phyloP scores from a whole-genome alignment of 2,888 invertebrate genomes.

The Aphidoletes aphidimyza region DNA sequence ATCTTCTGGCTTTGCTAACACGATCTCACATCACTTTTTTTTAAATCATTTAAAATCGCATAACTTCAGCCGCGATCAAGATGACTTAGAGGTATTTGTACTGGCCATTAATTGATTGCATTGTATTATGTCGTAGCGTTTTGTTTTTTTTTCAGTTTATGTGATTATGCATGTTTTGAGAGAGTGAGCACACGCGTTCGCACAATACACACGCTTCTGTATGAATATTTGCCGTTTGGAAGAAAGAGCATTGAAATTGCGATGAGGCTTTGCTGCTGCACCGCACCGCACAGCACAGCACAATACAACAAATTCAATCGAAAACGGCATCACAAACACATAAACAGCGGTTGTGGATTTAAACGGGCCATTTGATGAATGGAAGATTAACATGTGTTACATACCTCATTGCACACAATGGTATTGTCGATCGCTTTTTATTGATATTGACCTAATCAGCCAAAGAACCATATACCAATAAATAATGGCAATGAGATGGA shows the following conservation, averaged over 20 bases:
- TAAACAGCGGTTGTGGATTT: not conserved
- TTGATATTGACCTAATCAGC: constrained; percentile 51
- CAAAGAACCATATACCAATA: constrained; percentile 44
- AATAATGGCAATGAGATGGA: constrained; percentile 10
- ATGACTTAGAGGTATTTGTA: constrained; percentile 7
- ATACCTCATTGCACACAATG: constrained; percentile 51
- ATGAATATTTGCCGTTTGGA: not conserved
- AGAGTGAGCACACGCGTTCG: not conserved
- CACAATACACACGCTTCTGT: not conserved
- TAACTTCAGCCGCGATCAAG: constrained; percentile 15
- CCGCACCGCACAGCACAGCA: too few relatives aligned
- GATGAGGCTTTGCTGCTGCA: too few relatives aligned
- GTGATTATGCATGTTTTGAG: constrained; percentile 44
- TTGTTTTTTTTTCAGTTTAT: not conserved
- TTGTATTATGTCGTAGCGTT: constrained; percentile 46
- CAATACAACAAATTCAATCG: not conserved
- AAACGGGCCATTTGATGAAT: not conserved
- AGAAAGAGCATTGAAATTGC: too few relatives aligned
- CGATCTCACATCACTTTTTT: not conserved
- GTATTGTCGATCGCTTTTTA: constrained; percentile 37
- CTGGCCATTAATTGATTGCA: constrained; percentile 32
- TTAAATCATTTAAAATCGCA: constrained; percentile 30
- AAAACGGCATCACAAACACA: not conserved
- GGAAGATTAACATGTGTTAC: constrained; percentile 27
- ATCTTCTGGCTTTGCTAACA: not conserved